Evolutionary conservation across 2,113 vertebrate species (phyloP), one percentile per base, ranked within the genome.

Genomic region (Pteronura brasiliensis): DNA sequence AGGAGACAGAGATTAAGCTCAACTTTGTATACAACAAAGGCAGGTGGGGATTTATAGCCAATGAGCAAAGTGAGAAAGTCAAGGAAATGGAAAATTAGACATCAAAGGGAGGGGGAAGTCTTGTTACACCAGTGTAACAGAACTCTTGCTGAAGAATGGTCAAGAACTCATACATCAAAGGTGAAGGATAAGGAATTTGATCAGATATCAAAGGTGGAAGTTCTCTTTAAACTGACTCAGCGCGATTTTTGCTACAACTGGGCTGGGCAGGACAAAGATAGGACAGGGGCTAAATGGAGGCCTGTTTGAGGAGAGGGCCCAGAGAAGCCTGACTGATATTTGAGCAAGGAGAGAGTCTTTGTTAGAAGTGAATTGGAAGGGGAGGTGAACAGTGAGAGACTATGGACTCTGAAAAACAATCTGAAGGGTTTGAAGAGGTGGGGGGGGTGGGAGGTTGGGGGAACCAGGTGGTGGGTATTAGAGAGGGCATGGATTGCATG

Each of bases 241-340:
- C 4, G n/a, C 1, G 27, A 63, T 52, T 49, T 52, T 52, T 74
- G 13, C 27, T 63, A 61, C 31, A 71, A 25, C 34, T 49, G 18
- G 34, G 6, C 20, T 31, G 9, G 10, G n/a, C 1, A 29, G 6
- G 47, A 3, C 77, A 74, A 39, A 52, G 8, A 59, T 7, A 61
- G 17, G 3, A 18, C 18, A 31, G n/a, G 6, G 2, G 8, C 3
- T 7, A 61, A 88, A 5, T 4, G 1, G 4, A 42, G n/a, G 29
- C 27, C 6, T 25, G 20, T 20, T 49, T 47, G 6, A 74, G n/a
- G 72, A 82, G 25, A n/a, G 3, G 14, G 52, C 3, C 47, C n/a
- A 10, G 67, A 36, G 34, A 9, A 72, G 11, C 6, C 10, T 52
- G 39, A 3, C 4, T 39, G 39, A 39, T 39, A 4, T 74, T 74